Conservation (phyloP, 2,797 vertebrate genomes). For the Alauda arvensis region DNA sequence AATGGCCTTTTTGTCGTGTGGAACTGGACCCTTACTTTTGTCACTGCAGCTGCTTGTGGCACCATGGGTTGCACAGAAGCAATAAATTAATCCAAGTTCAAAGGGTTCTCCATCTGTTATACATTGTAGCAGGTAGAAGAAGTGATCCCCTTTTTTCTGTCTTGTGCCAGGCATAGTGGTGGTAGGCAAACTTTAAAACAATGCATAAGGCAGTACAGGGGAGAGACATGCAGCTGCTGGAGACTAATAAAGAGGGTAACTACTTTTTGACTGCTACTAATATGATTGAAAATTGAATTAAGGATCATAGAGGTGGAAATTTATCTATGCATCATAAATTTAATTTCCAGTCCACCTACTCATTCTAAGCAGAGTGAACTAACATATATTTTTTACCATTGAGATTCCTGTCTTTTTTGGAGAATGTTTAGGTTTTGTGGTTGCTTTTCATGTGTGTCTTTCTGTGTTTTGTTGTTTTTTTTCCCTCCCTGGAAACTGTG, state of each 20-base stretch:
- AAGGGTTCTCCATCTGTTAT: slow-evolving; percentile 18
- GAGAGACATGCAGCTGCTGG: not conserved
- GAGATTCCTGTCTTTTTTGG: not conserved
- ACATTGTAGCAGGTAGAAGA: slow-evolving; percentile 34
- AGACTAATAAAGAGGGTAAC: not conserved
- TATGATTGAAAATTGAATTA: slow-evolving; percentile 11
- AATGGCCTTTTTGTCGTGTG: not conserved
- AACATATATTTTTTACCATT: not conserved
- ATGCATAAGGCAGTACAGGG: not conserved
- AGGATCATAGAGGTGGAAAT: not conserved
- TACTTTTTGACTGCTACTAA: not conserved
- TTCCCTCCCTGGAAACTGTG: not conserved
- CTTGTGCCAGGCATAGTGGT: not conserved
- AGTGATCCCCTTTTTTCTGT: not conserved
- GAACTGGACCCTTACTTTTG: slow-evolving; percentile 24
- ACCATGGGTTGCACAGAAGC: not conserved
- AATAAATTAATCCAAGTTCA: slow-evolving; percentile 11
- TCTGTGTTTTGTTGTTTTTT: not conserved
- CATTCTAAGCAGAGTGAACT: not conserved
- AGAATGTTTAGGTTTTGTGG: not conserved
- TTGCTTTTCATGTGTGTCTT: not conserved
- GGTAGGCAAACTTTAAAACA: not conserved
- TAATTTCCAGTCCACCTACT: not conserved
- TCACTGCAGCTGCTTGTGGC: slow-evolving; percentile 39
- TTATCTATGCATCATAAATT: not conserved